Conservation (phyloP, 2,888 invertebrate genomes). For the Carpatolechia fugitivella region DNA sequence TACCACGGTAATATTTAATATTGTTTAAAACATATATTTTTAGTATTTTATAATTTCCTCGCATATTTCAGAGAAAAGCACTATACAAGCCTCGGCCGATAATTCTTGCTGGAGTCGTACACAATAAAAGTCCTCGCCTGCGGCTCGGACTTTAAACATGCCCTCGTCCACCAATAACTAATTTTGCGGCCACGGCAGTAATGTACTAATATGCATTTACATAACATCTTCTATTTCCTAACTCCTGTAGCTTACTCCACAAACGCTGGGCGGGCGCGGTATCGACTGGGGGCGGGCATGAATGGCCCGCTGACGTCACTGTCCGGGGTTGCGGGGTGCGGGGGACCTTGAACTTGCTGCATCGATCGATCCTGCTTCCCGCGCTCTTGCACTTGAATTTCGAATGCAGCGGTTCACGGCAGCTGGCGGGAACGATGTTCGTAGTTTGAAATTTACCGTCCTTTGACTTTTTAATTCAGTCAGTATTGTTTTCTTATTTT, state of each 20-base stretch:
- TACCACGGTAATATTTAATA: no score
- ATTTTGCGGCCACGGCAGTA: no score
- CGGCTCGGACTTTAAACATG: no score
- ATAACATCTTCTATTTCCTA: no score
- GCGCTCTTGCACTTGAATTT: conserved; percentile 23
- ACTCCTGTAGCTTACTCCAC: conserved; percentile 19
- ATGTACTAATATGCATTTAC: no score
- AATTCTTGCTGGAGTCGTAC: no score
- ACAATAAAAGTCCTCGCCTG: no score
- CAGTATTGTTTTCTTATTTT: background rate
- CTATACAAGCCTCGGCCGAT: no score
- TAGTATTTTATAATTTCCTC: no score
- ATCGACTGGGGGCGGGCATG: conserved; percentile 47
- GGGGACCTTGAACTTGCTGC: conserved; percentile 29
- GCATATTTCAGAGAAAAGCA: no score
- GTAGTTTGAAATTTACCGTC: background rate
- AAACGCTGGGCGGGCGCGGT: conserved; percentile 18
- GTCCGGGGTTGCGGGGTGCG: background rate
- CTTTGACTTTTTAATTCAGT: background rate
- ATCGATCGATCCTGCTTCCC: conserved; percentile 27
- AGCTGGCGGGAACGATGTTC: background rate
- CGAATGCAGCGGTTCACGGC: conserved; percentile 8
- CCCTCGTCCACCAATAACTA: no score
- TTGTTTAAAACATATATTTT: no score
- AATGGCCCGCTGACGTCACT: conserved; percentile 53